phyloP scores from a whole-genome alignment of 2,797 vertebrate species.

The Syngnathus acus region DNA sequence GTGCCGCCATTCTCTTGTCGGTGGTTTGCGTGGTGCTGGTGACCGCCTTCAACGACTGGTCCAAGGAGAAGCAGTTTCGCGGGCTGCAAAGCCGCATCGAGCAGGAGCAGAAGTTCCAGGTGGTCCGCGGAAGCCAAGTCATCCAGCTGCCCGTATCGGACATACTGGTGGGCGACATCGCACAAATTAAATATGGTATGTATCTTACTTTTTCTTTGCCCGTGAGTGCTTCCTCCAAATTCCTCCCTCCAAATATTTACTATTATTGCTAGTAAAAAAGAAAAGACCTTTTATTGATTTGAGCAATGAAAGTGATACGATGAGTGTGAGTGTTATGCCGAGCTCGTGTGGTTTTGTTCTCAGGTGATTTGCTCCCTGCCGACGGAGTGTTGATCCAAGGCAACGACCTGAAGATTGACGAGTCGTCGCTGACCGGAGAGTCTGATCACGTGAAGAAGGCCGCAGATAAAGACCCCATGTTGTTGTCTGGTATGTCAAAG shows the following conservation, averaged over 20 bases:
- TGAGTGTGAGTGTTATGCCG: not conserved
- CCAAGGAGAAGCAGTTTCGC: constrained; percentile 97
- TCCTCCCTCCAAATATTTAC: no score
- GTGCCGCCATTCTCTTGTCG: constrained; percentile 90
- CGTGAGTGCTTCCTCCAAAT: no score
- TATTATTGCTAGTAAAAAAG: not conserved
- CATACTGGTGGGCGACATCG: constrained; percentile 91
- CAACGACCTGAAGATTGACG: constrained; percentile 95
- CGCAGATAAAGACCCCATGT: constrained; percentile 92
- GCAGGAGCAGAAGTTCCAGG: constrained; percentile 96
- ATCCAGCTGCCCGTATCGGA: constrained; percentile 92
- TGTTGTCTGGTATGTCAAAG: constrained; percentile 84
- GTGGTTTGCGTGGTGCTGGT: constrained; percentile 95
- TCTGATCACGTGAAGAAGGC: constrained; percentile 94
- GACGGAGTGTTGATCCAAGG: constrained; percentile 96
- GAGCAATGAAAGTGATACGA: not conserved
- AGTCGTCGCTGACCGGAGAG: constrained; percentile 95
- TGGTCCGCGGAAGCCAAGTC: constrained; percentile 84
- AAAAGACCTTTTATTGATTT: no score
- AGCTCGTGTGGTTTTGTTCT: not conserved
- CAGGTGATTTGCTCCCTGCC: constrained; percentile 91
- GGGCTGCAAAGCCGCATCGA: constrained; percentile 96
- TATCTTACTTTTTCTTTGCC: not conserved
- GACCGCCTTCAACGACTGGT: constrained; percentile 98
- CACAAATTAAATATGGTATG: constrained; percentile 94